Conservation (phyloP, 2,113 vertebrate genomes). For the Ptilorrhoa leucosticta region DNA sequence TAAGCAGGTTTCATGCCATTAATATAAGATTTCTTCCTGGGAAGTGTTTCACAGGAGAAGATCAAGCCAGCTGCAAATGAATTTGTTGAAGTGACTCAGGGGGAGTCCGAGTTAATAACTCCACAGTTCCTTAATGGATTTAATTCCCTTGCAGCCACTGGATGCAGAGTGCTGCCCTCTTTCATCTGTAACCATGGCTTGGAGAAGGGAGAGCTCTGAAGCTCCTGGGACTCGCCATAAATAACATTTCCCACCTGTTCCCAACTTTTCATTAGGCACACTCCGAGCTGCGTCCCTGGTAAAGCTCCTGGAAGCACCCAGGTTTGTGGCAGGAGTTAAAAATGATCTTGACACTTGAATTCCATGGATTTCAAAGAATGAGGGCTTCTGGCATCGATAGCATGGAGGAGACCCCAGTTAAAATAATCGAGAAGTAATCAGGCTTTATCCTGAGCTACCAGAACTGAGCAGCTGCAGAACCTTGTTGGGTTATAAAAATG, state of each 20-base stretch:
- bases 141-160: conserved; percentile 49
- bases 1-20: conserved; percentile 44
- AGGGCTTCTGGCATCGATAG: background rate
- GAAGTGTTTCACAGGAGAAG: background rate
- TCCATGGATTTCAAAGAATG: background rate
- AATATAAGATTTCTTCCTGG: conserved; percentile 41
- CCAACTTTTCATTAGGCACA: background rate
- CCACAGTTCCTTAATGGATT: background rate
- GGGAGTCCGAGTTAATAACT: conserved; percentile 46
- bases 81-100: conserved; percentile 40
- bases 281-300: background rate
- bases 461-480: background rate
- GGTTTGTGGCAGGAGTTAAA: background rate
- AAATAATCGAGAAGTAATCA: background rate
- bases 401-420: background rate
- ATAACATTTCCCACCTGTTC: background rate
- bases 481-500: background rate
- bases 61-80: conserved; percentile 48
- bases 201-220: background rate
- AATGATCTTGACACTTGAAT: background rate
- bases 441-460: background rate
- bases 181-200: background rate
- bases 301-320: background rate
- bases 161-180: conserved; percentile 25
- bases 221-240: background rate